phyloP scores from a whole-genome alignment of 2,888 invertebrate genomes.

The Panopea generosa region DNA sequence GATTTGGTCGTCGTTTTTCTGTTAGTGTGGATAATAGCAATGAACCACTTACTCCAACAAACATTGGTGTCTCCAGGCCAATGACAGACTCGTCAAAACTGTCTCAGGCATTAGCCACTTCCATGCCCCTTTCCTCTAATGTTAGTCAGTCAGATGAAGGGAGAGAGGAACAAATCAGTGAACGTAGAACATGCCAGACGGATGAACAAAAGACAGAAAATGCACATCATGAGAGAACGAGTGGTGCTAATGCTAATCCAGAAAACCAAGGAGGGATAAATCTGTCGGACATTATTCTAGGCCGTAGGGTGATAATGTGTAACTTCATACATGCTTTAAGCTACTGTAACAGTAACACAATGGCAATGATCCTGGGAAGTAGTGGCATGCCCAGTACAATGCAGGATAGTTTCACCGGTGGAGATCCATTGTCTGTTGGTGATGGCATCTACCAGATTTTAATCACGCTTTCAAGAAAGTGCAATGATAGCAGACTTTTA shows the following conservation, averaged over 20 bases:
- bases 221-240: slow-evolving; percentile 52
- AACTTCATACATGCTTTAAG: slow-evolving; percentile 92
- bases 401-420: slow-evolving; percentile 78
- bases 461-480: slow-evolving; percentile 91
- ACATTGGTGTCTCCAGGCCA: slow-evolving; percentile 60
- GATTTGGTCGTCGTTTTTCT: slow-evolving; percentile 47
- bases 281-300: slow-evolving; percentile 81
- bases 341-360: slow-evolving; percentile 90
- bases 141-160: slow-evolving; percentile 78
- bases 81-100: slow-evolving; percentile 79
- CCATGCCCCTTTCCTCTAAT: slow-evolving; percentile 61
- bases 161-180: slow-evolving; percentile 36
- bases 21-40: slow-evolving; percentile 38
- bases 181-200: slow-evolving; percentile 87
- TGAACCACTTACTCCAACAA: slow-evolving; percentile 40
- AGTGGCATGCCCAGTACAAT: slow-evolving; percentile 79
- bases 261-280: slow-evolving; percentile 58
- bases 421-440: slow-evolving; percentile 90
- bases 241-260: slow-evolving; percentile 4
- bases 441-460: slow-evolving; percentile 95
- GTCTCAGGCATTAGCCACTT: slow-evolving; percentile 71
- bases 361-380: slow-evolving; percentile 89
- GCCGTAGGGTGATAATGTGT: slow-evolving; percentile 91
- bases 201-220: slow-evolving; percentile 88
- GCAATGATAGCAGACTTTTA: slow-evolving; percentile 91